phyloP scores from a whole-genome alignment of 2,113 vertebrate genomes.

The Rhinogobius similis region DNA sequence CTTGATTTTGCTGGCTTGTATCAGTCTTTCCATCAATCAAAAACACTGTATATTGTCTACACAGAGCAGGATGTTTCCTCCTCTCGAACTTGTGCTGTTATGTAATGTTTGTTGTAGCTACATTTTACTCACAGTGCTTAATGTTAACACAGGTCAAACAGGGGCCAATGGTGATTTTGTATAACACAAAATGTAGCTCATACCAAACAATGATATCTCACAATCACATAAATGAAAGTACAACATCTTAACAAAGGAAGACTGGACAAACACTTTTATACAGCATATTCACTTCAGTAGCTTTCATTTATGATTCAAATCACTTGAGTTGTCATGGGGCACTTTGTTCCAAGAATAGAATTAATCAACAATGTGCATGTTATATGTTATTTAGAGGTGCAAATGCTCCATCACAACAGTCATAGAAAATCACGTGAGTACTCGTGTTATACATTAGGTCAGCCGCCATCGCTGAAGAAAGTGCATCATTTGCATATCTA shows the following conservation, averaged over 20 bases:
- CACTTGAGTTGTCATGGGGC: not conserved
- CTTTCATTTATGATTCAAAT: not conserved
- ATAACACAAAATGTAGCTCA: no score
- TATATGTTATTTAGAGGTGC: not conserved
- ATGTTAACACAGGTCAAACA: not conserved
- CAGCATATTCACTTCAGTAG: no score
- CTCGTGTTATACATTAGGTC: constrained; percentile 19
- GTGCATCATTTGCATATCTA: constrained; percentile 62
- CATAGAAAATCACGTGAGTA: not conserved
- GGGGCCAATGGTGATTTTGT: no score
- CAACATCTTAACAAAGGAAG: no score
- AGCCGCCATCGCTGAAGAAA: constrained; percentile 18
- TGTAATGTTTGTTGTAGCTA: not conserved
- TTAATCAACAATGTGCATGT: not conserved
- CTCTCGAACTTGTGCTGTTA: not conserved
- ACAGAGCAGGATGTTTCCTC: not conserved
- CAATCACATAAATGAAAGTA: no score
- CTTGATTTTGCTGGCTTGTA: not conserved
- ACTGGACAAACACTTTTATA: no score
- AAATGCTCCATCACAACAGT: not conserved
- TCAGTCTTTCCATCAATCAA: no score
- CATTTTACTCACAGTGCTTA: not conserved
- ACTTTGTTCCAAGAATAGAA: not conserved
- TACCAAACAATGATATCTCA: no score
- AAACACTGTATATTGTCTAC: not conserved